phyloP scores from a whole-genome alignment of 2,888 invertebrate species.

The Hermodice carunculata region DNA sequence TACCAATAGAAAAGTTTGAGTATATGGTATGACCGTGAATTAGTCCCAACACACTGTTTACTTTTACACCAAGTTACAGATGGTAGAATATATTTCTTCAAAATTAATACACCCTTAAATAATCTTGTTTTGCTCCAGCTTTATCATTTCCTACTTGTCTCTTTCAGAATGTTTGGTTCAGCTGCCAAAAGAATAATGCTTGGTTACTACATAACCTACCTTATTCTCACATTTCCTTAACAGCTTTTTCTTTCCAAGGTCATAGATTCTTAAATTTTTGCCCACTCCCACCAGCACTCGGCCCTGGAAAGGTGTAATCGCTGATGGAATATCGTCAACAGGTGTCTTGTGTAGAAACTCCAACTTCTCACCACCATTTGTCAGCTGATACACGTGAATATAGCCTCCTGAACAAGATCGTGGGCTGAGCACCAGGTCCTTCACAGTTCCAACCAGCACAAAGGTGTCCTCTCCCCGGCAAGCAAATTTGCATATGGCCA shows the following conservation, averaged over 20 bases:
- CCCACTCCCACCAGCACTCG: slow-evolving; percentile 93
- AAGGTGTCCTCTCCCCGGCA: slow-evolving; percentile 76
- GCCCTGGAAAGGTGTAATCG: slow-evolving; percentile 77
- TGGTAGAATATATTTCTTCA: too few species aligned
- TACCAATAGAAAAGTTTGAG: too few species aligned
- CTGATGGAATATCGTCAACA: slow-evolving; percentile 87
- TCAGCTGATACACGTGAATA: slow-evolving; percentile 83
- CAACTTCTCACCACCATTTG: slow-evolving; percentile 83
- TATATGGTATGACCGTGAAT: too few species aligned
- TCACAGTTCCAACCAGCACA: slow-evolving; percentile 89
- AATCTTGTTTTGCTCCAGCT: too few species aligned
- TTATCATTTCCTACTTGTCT: too few species aligned
- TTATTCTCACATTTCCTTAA: slow-evolving; percentile 98
- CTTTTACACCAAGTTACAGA: too few species aligned
- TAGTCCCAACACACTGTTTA: too few species aligned
- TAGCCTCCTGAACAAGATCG: slow-evolving; percentile 85
- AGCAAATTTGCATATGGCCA: slow-evolving; percentile 86
- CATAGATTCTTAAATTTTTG: slow-evolving; percentile 91
- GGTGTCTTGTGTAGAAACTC: slow-evolving; percentile 95
- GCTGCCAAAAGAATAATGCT: not conserved
- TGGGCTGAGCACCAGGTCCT: slow-evolving; percentile 91
- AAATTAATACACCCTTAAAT: too few species aligned
- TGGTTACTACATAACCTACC: slow-evolving; percentile 68
- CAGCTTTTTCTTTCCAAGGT: slow-evolving; percentile 96
- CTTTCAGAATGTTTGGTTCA: too few species aligned